Evolutionary conservation across 2,113 vertebrate genomes (phyloP).

Genomic region (Gymnorhina tibicen): DNA sequence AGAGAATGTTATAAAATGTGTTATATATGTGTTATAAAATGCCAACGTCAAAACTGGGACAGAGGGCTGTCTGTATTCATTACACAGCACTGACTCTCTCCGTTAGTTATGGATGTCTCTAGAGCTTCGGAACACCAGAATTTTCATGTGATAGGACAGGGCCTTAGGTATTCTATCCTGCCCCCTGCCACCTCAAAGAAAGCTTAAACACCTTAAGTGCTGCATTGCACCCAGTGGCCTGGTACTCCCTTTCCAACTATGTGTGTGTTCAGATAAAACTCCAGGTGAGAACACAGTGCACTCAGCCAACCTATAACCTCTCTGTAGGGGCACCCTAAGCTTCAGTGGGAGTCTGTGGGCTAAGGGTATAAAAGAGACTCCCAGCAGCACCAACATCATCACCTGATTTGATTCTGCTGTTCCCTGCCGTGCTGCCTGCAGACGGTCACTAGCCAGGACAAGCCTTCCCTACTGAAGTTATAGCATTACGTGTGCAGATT

Average conservation of each 20-base stretch:
- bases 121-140: neutral
- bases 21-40: neutral
- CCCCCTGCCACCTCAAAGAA: neutral
- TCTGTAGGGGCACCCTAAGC: neutral
- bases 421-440: neutral
- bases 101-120: neutral
- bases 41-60: neutral
- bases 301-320: neutral
- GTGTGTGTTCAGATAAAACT: neutral
- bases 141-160: neutral
- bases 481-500: neutral
- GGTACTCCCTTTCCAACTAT: rapidly evolving
- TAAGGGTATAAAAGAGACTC: neutral
- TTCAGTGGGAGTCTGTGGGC: neutral
- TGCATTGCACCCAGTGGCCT: neutral
- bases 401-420: neutral
- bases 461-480: neutral
- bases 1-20: neutral
- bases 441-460: neutral
- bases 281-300: neutral
- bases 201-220: neutral
- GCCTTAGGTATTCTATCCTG: neutral
- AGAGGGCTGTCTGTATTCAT: neutral
- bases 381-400: neutral
- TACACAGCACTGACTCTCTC: neutral